phyloP scores from a whole-genome alignment of 2,888 invertebrate genomes.

The Melipona beecheii region DNA sequence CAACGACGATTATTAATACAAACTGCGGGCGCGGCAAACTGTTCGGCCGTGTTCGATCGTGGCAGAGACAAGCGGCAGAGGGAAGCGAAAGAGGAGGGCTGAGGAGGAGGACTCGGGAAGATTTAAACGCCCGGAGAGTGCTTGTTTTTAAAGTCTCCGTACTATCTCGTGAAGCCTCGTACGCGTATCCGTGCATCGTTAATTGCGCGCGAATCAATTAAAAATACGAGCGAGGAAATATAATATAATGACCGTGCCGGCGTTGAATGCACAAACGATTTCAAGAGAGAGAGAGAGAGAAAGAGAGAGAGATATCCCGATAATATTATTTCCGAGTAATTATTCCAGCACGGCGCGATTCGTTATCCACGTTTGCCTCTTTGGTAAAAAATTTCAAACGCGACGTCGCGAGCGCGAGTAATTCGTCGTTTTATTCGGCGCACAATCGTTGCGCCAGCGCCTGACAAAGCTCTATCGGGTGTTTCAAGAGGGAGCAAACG shows the following conservation, averaged over 20 bases:
- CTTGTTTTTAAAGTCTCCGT: background rate
- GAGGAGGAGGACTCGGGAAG: too few relatives aligned
- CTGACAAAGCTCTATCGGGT: background rate
- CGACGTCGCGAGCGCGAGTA: background rate
- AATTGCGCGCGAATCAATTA: background rate
- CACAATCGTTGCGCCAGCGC: background rate
- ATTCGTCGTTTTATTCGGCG: background rate
- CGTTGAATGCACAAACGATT: background rate
- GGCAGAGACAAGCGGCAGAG: background rate
- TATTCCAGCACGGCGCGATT: too few relatives aligned
- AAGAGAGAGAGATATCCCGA: background rate
- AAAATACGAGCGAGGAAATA: background rate
- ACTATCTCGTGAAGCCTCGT: background rate
- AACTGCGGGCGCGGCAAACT: background rate
- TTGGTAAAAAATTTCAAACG: background rate
- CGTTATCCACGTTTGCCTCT: too few relatives aligned
- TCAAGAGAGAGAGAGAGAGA: too few relatives aligned
- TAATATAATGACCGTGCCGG: background rate
- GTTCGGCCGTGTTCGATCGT: background rate
- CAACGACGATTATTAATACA: constrained; percentile 15
- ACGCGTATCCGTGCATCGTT: background rate
- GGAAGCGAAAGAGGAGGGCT: background rate
- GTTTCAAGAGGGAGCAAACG: background rate
- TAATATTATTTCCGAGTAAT: background rate
- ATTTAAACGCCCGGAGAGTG: background rate